Conservation (phyloP, 2,113 vertebrate genomes). For the Laterallus jamaicensis region DNA sequence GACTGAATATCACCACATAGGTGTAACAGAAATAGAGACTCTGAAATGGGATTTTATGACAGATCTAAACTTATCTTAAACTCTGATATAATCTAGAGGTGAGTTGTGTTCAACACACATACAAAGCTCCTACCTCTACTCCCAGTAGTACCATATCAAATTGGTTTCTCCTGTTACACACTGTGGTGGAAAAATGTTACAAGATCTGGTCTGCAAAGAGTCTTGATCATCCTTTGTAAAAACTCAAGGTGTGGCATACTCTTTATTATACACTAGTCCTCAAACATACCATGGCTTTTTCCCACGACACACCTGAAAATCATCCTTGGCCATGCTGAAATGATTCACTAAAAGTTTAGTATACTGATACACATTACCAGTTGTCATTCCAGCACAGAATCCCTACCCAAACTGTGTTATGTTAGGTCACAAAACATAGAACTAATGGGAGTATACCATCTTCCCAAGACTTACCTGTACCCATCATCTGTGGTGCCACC, state of each 20-base stretch:
- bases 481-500: neutral
- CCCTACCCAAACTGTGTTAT: neutral
- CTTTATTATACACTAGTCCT: neutral
- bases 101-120: neutral
- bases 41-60: neutral
- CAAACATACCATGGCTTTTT: neutral
- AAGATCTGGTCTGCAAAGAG: neutral
- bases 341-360: neutral
- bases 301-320: neutral
- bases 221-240: neutral
- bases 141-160: neutral
- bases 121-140: neutral
- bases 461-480: neutral
- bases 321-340: neutral
- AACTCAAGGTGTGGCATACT: neutral
- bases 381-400: neutral
- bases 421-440: neutral
- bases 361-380: neutral
- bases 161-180: neutral
- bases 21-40: neutral
- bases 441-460: neutral
- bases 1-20: neutral
- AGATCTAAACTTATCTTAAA: neutral
- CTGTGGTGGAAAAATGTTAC: neutral
- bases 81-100: neutral